Percentiles rank a stretch among this genome's conserved stretches.
Conservation (phyloP, 2,113 vertebrate genomes). For the Acrocephalus arundinaceus region DNA sequence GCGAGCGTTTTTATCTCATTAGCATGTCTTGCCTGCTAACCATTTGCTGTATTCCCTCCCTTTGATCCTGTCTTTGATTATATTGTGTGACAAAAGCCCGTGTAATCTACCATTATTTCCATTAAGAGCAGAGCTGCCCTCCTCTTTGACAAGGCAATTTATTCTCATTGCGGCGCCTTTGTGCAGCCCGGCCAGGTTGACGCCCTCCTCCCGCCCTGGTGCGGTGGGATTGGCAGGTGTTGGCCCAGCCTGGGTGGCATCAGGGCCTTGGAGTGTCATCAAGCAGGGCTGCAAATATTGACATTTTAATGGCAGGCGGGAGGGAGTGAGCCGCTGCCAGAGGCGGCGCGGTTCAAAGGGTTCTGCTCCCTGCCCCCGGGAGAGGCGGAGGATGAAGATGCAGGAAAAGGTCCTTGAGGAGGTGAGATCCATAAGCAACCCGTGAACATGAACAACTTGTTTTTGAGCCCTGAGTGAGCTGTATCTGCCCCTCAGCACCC, state of each 20-base stretch:
- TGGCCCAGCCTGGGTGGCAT: not conserved
- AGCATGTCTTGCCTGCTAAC: slow-evolving; percentile 76
- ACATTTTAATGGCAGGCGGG: not conserved
- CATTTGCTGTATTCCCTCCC: slow-evolving; percentile 71
- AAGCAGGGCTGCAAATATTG: not conserved
- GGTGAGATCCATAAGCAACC: not conserved
- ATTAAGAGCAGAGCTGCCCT: slow-evolving; percentile 76
- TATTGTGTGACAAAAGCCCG: slow-evolving; percentile 67
- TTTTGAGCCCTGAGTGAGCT: not conserved
- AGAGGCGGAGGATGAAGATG: not conserved
- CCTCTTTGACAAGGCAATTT: slow-evolving; percentile 78
- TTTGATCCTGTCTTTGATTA: slow-evolving; percentile 80
- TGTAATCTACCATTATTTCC: slow-evolving; percentile 80
- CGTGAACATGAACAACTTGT: not conserved
- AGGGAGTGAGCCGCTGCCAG: not conserved
- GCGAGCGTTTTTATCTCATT: slow-evolving; percentile 78
- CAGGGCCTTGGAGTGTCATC: not conserved
- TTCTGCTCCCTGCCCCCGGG: not conserved
- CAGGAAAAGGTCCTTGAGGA: not conserved
- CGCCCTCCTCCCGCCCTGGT: not conserved
- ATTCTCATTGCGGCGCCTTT: slow-evolving; percentile 59
- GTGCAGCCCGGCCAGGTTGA: slow-evolving; percentile 52
- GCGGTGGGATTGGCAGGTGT: slow-evolving; percentile 41
- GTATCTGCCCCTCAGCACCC: not conserved
- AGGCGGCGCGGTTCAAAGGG: rapidly evolving